A percentile compares a stretch with the other conserved stretches of the same genome.
These are phyloP conservation scores for Leptodactylus fuscus DNA, from an alignment of 2,113 vertebrate genomes.

Conservation along the genomic window DNA sequence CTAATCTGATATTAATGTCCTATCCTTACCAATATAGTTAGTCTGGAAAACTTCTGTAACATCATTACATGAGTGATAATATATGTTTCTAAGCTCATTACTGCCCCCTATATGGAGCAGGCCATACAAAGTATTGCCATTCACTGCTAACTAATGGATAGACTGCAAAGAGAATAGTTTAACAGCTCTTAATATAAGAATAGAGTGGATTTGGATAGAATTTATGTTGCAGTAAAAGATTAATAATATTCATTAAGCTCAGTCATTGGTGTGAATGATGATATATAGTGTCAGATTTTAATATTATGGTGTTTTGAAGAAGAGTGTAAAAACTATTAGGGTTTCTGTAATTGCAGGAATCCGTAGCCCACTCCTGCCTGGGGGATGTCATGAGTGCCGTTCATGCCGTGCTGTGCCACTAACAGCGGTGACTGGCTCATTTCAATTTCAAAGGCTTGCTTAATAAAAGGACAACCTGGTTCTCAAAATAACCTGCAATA, in stretches of 20 bases:
- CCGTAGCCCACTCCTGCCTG: constrained; percentile 27
- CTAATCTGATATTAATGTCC: too few species aligned
- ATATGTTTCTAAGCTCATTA: too few species aligned
- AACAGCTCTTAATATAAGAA: not conserved
- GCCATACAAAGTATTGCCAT: not conserved
- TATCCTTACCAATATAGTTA: too few species aligned
- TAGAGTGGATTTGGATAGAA: not conserved
- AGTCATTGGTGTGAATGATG: not conserved
- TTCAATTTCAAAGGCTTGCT: constrained; percentile 48
- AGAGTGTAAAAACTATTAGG: not conserved
- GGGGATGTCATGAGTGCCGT: constrained; percentile 25
- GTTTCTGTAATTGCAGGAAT: not conserved
- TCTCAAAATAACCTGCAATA: constrained; percentile 23
- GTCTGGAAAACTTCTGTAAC: too few species aligned
- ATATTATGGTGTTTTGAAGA: constrained; percentile 8
- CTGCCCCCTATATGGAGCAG: not conserved
- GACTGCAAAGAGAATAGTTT: not conserved
- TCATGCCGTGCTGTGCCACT: constrained; percentile 37
- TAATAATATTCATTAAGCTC: not conserved
- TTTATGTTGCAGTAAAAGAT: not conserved
- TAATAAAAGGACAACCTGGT: not conserved
- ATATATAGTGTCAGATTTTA: not conserved
- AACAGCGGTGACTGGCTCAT: not conserved
- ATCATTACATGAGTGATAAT: too few species aligned
- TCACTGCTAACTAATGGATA: not conserved